Percentiles rank a stretch among this genome's conserved stretches.
These are phyloP conservation scores for Poeciliopsis retropinna DNA, from an alignment of 2,113 vertebrate genomes.

Conservation along the genomic window DNA sequence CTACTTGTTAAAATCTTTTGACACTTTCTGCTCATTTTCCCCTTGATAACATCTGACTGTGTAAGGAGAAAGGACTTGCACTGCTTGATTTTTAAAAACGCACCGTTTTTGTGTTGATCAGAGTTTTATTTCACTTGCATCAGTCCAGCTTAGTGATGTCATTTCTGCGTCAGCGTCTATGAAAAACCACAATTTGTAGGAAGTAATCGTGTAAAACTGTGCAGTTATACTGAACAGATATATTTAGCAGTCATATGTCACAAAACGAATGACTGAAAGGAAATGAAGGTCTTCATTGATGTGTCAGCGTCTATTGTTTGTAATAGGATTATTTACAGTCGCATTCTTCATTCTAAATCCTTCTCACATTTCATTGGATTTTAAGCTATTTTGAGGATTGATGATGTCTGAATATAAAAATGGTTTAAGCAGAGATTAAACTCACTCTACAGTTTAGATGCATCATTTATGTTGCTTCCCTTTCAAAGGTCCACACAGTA, in stretches of 20 bases:
- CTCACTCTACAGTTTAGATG: conserved; percentile 5
- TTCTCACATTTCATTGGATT: conserved; percentile 9
- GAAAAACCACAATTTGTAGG: conserved; percentile 16
- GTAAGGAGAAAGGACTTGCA: conserved; percentile 57
- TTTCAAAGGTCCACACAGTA: neutral
- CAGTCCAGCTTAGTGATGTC: conserved; percentile 17
- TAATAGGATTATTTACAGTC: neutral
- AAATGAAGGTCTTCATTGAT: conserved; percentile 10
- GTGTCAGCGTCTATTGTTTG: neutral
- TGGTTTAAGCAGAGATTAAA: neutral
- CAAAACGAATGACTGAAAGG: neutral
- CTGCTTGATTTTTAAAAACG: conserved; percentile 43
- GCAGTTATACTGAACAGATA: neutral
- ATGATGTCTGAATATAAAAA: neutral
- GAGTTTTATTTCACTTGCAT: neutral
- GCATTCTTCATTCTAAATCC: conserved; percentile 1
- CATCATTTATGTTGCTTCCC: neutral
- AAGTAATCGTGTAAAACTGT: neutral
- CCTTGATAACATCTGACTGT: conserved; percentile 77
- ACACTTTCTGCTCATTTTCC: conserved; percentile 77
- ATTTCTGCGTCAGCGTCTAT: conserved; percentile 1
- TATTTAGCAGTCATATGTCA: conserved; percentile 13
- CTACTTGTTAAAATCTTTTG: conserved; percentile 65
- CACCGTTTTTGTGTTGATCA: conserved; percentile 32
- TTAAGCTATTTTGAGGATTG: neutral